Percentiles rank a stretch among this genome's conserved stretches.
These are phyloP conservation scores for human DNA, from an alignment of 2,113 vertebrate species.

Conservation along the genomic window DNA sequence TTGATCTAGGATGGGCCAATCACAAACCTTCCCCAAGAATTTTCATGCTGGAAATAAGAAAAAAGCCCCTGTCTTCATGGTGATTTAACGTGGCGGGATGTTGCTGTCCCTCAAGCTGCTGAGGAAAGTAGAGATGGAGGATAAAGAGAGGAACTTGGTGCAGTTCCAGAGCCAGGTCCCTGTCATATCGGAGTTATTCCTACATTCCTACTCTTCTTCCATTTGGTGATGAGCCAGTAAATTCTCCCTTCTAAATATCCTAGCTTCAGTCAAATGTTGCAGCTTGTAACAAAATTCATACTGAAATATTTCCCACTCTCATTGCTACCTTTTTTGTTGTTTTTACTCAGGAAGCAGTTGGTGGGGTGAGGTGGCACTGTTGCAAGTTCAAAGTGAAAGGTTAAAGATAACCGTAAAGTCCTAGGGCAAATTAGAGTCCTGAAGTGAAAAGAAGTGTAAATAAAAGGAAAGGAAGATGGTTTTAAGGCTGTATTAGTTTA, in stretches of 20 bases:
- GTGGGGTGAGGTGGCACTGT: neutral
- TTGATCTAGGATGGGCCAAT: neutral
- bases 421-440: neutral
- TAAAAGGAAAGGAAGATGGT: neutral
- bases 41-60: neutral
- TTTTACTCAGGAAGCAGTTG: neutral
- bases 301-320: neutral
- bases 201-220: neutral
- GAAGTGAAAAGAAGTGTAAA: neutral
- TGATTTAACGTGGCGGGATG: neutral
- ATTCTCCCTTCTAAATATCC: neutral
- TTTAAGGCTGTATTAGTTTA: neutral
- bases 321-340: neutral
- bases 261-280: neutral
- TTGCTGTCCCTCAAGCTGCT: neutral
- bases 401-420: neutral
- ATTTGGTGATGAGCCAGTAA: neutral
- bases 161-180: neutral
- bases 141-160: neutral
- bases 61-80: neutral
- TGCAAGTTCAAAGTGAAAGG: neutral
- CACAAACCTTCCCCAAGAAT: neutral
- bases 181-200: neutral
- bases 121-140: neutral
- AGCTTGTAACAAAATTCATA: neutral